Percentiles rank a stretch among this genome's conserved stretches.
Conservation (phyloP, 2,797 vertebrate species). For the Crossoptilon crossoptilon region DNA sequence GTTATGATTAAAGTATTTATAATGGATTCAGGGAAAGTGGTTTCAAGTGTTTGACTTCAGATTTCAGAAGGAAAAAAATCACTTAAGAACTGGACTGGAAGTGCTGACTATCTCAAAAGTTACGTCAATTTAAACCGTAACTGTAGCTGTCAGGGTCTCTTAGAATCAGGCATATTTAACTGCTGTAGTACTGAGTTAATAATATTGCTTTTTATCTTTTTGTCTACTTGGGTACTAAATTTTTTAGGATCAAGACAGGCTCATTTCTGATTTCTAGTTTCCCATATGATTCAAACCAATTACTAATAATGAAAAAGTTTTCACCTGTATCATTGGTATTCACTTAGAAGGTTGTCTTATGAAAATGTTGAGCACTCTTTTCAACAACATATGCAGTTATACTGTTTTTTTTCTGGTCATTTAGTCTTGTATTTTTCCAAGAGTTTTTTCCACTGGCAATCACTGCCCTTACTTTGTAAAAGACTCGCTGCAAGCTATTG, state of each 20-base stretch:
- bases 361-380: slow-evolving; percentile 43
- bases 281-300: slow-evolving; percentile 1
- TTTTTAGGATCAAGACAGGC: background rate
- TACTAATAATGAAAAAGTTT: slow-evolving; percentile 35
- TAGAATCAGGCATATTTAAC: slow-evolving; percentile 22
- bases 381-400: slow-evolving; percentile 28
- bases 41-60: slow-evolving; percentile 27
- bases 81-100: slow-evolving; percentile 7
- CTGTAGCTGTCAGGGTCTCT: background rate
- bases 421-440: slow-evolving; percentile 47
- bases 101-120: slow-evolving; percentile 29
- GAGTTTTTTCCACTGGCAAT: slow-evolving; percentile 50
- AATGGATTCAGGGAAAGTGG: slow-evolving; percentile 39
- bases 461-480: slow-evolving; percentile 30
- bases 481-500: slow-evolving; percentile 63
- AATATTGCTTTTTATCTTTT: slow-evolving; percentile 25
- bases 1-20: slow-evolving; percentile 57
- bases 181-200: slow-evolving; percentile 27
- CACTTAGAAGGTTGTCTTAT: slow-evolving; percentile 30
- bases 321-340: slow-evolving; percentile 67
- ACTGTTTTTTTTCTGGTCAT: slow-evolving; percentile 28
- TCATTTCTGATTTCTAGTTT: slow-evolving; percentile 35
- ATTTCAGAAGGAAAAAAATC: background rate
- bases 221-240: slow-evolving; percentile 26
- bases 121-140: background rate